Evolutionary conservation across 1,140 invertebrate genomes (phyloP).

Genomic region (Drosophila lacertosa): DNA sequence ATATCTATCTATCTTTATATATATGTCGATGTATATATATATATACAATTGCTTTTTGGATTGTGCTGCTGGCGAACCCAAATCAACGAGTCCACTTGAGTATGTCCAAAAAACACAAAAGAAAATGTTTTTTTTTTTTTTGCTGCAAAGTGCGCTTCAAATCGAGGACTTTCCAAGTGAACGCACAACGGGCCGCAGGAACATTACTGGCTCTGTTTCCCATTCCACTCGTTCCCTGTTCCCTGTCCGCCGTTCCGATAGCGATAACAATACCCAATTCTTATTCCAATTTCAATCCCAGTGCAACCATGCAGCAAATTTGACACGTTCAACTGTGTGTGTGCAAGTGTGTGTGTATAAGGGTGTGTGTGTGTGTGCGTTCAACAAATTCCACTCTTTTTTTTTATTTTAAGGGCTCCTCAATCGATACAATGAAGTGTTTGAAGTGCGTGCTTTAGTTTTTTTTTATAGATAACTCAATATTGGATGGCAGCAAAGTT

Average conservation of each 20-base stretch:
- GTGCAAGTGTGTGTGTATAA: no score
- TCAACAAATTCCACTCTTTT: not conserved
- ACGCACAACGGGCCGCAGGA: constrained; percentile 18
- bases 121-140: constrained; percentile 27
- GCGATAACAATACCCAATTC: constrained; percentile 21
- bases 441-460: not conserved
- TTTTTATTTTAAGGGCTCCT: not conserved
- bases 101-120: constrained; percentile 34
- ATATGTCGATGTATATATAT: not conserved
- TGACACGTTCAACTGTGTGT: constrained; percentile 41
- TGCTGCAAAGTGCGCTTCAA: constrained; percentile 17
- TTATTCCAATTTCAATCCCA: constrained; percentile 33
- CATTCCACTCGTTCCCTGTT: not conserved
- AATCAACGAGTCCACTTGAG: constrained; percentile 30
- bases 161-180: constrained; percentile 46
- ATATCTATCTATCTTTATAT: no score
- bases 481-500: no score
- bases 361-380: constrained; percentile 16
- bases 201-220: not conserved
- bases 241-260: constrained; percentile 7
- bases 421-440: not conserved
- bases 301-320: constrained; percentile 52
- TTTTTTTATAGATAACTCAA: no score
- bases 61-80: constrained; percentile 9
- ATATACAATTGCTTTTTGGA: not conserved